A percentile compares a stretch with the other conserved stretches of the same genome.
These are phyloP conservation scores for Dynastes hyllus DNA, from an alignment of 2,888 invertebrate genomes.

Conservation along the genomic window DNA sequence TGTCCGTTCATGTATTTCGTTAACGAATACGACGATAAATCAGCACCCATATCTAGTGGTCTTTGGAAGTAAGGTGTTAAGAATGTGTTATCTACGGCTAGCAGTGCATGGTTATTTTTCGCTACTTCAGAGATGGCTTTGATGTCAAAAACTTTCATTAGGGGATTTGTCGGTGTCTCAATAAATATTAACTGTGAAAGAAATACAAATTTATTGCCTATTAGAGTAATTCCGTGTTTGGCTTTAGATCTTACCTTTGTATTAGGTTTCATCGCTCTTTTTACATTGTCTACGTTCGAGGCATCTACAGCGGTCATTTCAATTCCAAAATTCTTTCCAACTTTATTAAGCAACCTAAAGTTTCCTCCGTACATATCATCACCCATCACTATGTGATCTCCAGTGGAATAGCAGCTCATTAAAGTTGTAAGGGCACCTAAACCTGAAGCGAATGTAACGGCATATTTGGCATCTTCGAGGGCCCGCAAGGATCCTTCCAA, in stretches of 20 bases:
- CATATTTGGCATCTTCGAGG: constrained; percentile 91
- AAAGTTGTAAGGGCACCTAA: constrained; percentile 89
- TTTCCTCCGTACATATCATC: constrained; percentile 98
- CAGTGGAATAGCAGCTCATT: constrained; percentile 82
- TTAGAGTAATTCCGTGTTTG: neutral
- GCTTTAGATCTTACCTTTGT: constrained; percentile 81
- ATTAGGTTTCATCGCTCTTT: constrained; percentile 82
- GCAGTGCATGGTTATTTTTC: constrained; percentile 76
- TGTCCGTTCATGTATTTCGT: constrained; percentile 99
- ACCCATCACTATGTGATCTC: constrained; percentile 92
- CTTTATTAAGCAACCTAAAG: constrained; percentile 79
- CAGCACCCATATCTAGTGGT: constrained; percentile 93
- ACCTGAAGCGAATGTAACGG: constrained; percentile 90
- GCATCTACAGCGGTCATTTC: constrained; percentile 86
- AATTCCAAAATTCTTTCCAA: constrained; percentile 79
- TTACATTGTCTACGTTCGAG: constrained; percentile 78
- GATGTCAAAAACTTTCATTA: constrained; percentile 92
- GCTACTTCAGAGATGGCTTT: constrained; percentile 79
- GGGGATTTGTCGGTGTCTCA: constrained; percentile 97
- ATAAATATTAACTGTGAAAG: constrained; percentile 87
- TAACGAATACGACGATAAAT: constrained; percentile 92
- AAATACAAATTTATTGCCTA: neutral
- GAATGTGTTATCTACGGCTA: constrained; percentile 96
- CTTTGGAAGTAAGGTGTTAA: constrained; percentile 92
- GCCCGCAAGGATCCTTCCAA: constrained; percentile 93